Evolutionary conservation across 2,888 invertebrate genomes (phyloP).

Genomic region (Parnassius orleans): DNA sequence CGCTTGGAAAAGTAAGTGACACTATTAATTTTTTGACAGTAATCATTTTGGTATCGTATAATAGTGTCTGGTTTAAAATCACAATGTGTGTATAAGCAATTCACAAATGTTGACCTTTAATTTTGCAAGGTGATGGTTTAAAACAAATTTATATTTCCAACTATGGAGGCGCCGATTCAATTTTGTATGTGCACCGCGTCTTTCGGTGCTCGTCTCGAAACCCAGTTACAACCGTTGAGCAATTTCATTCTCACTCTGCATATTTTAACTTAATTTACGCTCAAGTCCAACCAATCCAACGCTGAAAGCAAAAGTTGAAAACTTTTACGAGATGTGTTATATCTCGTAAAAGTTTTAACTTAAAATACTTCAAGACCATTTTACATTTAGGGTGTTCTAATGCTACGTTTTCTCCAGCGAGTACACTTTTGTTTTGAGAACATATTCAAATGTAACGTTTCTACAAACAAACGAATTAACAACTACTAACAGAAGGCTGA

Average conservation of each 20-base stretch:
- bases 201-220: background rate
- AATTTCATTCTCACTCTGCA: background rate
- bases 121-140: slow-evolving; percentile 1
- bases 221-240: background rate
- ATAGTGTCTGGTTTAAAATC: too few relatives aligned
- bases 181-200: background rate
- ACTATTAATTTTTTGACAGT: background rate
- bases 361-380: too few relatives aligned
- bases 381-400: too few relatives aligned
- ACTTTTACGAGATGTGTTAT: too few relatives aligned
- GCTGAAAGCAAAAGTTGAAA: too few relatives aligned
- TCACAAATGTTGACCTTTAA: background rate
- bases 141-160: background rate
- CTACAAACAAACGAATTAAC: slow-evolving; percentile 24
- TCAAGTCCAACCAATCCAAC: too few relatives aligned
- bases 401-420: background rate
- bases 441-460: slow-evolving; percentile 20
- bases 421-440: slow-evolving; percentile 12
- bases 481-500: slow-evolving; percentile 2
- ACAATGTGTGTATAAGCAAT: too few relatives aligned
- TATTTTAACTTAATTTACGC: background rate
- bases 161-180: background rate
- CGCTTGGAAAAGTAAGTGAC: slow-evolving; percentile 80
- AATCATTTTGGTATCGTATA: too few relatives aligned
- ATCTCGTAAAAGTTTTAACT: too few relatives aligned